Evolutionary conservation across 2,888 invertebrate species (phyloP), one percentile per base, ranked within the genome.

Genomic region (Spodoptera exigua): DNA sequence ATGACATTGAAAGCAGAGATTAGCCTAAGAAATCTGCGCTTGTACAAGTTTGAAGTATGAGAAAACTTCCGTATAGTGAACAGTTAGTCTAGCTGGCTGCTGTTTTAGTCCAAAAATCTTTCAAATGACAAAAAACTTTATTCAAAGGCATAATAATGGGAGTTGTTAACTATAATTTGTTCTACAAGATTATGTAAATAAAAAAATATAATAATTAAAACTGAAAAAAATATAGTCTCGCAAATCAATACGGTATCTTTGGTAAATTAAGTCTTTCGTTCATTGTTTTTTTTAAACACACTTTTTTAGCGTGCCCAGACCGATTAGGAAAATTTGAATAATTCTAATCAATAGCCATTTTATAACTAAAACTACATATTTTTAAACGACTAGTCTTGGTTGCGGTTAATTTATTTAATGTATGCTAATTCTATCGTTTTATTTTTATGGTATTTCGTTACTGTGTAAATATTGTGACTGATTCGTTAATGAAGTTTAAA

Each of bases 1-100:
- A 52, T 75, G 72, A 56, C 58, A 61, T 75, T 74, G 61, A 48
- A 39, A 44, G 32, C 18, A 11, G 35, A 58, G 27, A 27, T 27
- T 9, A 27, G 27, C 27, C 9, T 1, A 27, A 27, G 27, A 9
- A 27, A 27, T 27, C 27, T 27, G 27, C 9, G 7, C 7, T 27
- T 27, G 27, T 1, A 27, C 27, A 27, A 27, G 27, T 27, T 27
- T 27, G n/a, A n/a, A n/a, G n/a, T n/a, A n/a, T n/a, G n/a, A n/a
- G n/a, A n/a, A n/a, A n/a, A n/a, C n/a, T n/a, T n/a, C n/a, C n/a
- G n/a, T n/a, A n/a, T n/a, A n/a, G n/a, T n/a, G n/a, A n/a, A n/a
- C n/a, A n/a, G n/a, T n/a, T n/a, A n/a, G n/a, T n/a, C n/a, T n/a
- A n/a, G n/a, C n/a, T n/a, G n/a, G n/a, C n/a, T n/a, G n/a, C n/a